Conservation (phyloP, 1,140 invertebrate species). For the Galendromus occidentalis region DNA sequence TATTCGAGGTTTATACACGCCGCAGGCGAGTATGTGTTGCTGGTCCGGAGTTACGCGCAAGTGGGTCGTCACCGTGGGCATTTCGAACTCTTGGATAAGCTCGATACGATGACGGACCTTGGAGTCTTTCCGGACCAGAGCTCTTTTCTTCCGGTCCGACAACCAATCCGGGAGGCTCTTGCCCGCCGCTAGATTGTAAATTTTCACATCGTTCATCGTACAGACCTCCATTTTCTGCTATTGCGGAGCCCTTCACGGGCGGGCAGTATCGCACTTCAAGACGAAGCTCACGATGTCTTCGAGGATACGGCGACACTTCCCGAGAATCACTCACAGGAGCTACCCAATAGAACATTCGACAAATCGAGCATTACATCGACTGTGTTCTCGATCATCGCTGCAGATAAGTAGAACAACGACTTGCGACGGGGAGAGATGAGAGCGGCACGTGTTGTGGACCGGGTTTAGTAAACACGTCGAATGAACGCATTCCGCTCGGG, state of each 20-base stretch:
- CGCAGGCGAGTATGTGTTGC: conserved; percentile 74
- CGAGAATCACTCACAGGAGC: too few relatives aligned
- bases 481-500: too few relatives aligned
- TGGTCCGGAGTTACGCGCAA: conserved; percentile 74
- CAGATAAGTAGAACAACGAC: too few relatives aligned
- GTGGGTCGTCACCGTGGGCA: conserved; percentile 75
- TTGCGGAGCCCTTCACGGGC: neutral
- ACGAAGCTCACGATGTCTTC: too few relatives aligned
- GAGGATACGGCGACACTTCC: too few relatives aligned
- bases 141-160: conserved; percentile 63
- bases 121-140: conserved; percentile 68
- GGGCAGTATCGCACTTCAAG: too few relatives aligned
- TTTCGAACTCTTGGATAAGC: conserved; percentile 96
- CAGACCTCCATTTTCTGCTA: conserved; percentile 31
- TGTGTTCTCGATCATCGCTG: too few relatives aligned
- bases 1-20: conserved; percentile 87
- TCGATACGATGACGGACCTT: conserved; percentile 59
- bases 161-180: conserved; percentile 94
- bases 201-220: conserved; percentile 72
- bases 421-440: too few relatives aligned
- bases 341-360: too few relatives aligned
- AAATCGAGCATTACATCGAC: too few relatives aligned
- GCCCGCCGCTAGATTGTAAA: conserved; percentile 88
- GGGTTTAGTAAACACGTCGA: too few relatives aligned
- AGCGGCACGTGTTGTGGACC: too few relatives aligned